Evolutionary conservation across 2,113 vertebrate species (phyloP), one percentile per base, ranked within the genome.

Genomic region (Siphamia tubifer): DNA sequence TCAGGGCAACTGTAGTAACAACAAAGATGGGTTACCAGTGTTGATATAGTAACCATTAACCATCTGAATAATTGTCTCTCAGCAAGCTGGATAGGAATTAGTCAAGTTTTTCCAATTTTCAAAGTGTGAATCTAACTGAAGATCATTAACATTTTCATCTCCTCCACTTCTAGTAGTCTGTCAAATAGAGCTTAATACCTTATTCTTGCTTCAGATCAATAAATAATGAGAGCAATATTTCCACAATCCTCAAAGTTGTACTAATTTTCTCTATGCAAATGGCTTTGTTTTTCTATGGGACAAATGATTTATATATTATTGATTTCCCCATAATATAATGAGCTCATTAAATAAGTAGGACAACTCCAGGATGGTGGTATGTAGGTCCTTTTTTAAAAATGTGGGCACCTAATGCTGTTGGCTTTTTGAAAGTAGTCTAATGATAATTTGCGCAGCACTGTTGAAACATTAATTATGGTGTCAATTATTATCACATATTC

Each of bases 281-380:
- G 12, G 19, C 19, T 39, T 39, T 35, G 20, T 54, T 62, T 66
- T 56, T 8, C 9, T 13, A 48, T 8, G 9, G 68, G 63, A 38
- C 16, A 54, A 57, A 42, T 38, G 3, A 49, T 68, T 54, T 28
- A 62, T 62, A 65, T 61, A 63, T 61, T 77, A 73, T 77, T 63
- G 45, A 72, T 63, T 58, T 43, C 8, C 27, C 38, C 5, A 3
- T 43, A 51, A 54, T 16, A 13, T 42, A 53, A 58, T 64, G 23
- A 67, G 54, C 49, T 58, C 25, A 39, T 71, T 64, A 65, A 27
- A 53, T 21, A 73, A 76, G 38, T 72, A 52, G 67, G 57, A 60
- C 53, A 64, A 13, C 25, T 44, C 5, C 21, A 49, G 20, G 17
- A 13, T 40, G 35, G 43, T 43, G 16, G 19, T 21, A 30, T 45